Evolutionary conservation across 2,888 invertebrate genomes (phyloP).

Genomic region (Eristalis intricaria): DNA sequence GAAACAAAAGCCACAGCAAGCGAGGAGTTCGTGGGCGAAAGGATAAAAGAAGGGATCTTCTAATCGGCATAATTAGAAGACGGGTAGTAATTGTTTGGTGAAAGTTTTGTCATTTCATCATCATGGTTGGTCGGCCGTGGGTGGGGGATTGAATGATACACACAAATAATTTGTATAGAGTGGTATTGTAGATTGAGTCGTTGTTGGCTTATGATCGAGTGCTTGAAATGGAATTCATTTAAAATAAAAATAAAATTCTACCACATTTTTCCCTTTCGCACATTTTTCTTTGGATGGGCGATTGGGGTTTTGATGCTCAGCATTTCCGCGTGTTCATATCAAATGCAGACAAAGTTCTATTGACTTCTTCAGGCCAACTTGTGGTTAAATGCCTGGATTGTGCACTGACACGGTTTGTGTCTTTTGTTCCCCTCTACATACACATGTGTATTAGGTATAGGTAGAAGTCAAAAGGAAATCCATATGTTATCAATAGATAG

Average conservation of each 20-base stretch:
- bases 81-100: slow-evolving; percentile 6
- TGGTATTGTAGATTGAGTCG: not conserved
- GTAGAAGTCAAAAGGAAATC: too few species aligned
- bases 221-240: not conserved
- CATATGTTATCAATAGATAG: too few species aligned
- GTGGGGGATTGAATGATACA: not conserved
- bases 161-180: not conserved
- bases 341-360: too few species aligned
- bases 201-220: not conserved
- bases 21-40: not conserved
- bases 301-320: too few species aligned
- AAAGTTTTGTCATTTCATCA: slow-evolving; percentile 19
- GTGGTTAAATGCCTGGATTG: too few species aligned
- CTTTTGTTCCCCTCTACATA: too few species aligned
- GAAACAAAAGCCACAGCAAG: slow-evolving; percentile 37
- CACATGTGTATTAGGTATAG: too few species aligned
- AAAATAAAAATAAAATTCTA: not conserved
- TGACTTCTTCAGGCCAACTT: too few species aligned
- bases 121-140: not conserved
- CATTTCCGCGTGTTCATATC: too few species aligned
- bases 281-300: too few species aligned
- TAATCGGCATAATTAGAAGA: slow-evolving; percentile 37
- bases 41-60: slow-evolving; percentile 20
- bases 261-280: too few species aligned
- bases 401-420: too few species aligned